Percentiles rank a stretch among this genome's conserved stretches.
phyloP scores from a whole-genome alignment of 1,140 invertebrate species.

The Oryctes rhinoceros region DNA sequence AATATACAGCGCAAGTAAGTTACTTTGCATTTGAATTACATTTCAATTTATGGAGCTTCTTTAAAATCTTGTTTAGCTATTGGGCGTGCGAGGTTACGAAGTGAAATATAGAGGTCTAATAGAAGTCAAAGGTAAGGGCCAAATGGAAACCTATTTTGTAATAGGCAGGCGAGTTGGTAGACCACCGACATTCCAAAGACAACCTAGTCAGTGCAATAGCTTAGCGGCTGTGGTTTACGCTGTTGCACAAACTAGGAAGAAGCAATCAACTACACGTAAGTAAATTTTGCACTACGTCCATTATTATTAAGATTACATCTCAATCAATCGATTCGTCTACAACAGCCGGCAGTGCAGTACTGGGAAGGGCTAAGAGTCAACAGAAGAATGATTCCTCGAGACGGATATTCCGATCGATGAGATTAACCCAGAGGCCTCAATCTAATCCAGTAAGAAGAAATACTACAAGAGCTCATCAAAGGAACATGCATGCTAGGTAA shows the following conservation, averaged over 20 bases:
- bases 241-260: conserved; percentile 77
- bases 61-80: conserved; percentile 64
- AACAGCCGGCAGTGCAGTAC: conserved; percentile 53
- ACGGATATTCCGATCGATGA: conserved; percentile 64
- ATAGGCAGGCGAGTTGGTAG: conserved; percentile 67
- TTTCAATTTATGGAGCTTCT: not conserved
- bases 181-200: conserved; percentile 67
- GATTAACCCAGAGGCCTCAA: conserved; percentile 60
- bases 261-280: conserved; percentile 66
- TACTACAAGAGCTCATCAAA: conserved; percentile 62
- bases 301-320: not conserved
- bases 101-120: conserved; percentile 82
- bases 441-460: conserved; percentile 63
- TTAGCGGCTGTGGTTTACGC: conserved; percentile 88
- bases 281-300: not conserved
- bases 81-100: conserved; percentile 76
- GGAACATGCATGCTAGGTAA: conserved; percentile 56
- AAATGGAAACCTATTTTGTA: conserved; percentile 95
- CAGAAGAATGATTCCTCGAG: conserved; percentile 55
- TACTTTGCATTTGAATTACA: too few species aligned
- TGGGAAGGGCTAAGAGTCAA: conserved; percentile 61
- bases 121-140: conserved; percentile 93
- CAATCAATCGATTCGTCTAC: conserved; percentile 22
- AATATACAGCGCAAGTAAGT: conserved; percentile 79
- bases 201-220: conserved; percentile 77